Percentiles rank a stretch among this genome's conserved stretches.
Conservation (phyloP, 2,888 invertebrate species). For the Himalopsyche anomala region DNA sequence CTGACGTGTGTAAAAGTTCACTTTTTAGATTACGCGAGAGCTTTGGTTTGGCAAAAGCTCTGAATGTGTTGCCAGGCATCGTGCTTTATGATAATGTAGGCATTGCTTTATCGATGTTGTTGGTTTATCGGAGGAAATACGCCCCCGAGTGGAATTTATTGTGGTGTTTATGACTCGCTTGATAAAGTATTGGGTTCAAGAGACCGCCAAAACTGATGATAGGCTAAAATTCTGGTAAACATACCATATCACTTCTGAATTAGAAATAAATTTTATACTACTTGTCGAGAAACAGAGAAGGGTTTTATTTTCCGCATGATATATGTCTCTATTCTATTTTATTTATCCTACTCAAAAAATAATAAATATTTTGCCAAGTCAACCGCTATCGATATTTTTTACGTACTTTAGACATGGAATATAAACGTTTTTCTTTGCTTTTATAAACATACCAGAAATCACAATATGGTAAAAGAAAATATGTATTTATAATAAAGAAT, state of each 20-base stretch:
- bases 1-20: slow-evolving; percentile 12
- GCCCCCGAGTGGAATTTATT: slow-evolving; percentile 37
- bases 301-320: too few species aligned
- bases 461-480: too few species aligned
- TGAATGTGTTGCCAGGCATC: slow-evolving; percentile 16
- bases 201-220: background rate
- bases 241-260: background rate
- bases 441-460: too few species aligned
- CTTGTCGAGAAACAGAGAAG: background rate
- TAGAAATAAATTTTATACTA: background rate
- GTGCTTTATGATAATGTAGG: slow-evolving; percentile 34
- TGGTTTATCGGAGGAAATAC: slow-evolving; percentile 40
- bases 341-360: too few species aligned
- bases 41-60: slow-evolving; percentile 26
- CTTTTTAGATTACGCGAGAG: slow-evolving; percentile 14
- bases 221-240: slow-evolving; percentile 5
- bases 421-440: too few species aligned
- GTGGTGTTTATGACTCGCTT: slow-evolving; percentile 41
- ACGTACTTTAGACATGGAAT: too few species aligned
- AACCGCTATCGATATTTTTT: too few species aligned
- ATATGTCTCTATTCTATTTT: too few species aligned
- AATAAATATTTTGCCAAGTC: too few species aligned
- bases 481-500: too few species aligned
- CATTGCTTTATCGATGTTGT: slow-evolving; percentile 40
- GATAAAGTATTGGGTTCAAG: slow-evolving; percentile 29